These are phyloP conservation scores for Oenanthe oenanthe DNA, from an alignment of 2,113 vertebrate species.

Conservation along the genomic window DNA sequence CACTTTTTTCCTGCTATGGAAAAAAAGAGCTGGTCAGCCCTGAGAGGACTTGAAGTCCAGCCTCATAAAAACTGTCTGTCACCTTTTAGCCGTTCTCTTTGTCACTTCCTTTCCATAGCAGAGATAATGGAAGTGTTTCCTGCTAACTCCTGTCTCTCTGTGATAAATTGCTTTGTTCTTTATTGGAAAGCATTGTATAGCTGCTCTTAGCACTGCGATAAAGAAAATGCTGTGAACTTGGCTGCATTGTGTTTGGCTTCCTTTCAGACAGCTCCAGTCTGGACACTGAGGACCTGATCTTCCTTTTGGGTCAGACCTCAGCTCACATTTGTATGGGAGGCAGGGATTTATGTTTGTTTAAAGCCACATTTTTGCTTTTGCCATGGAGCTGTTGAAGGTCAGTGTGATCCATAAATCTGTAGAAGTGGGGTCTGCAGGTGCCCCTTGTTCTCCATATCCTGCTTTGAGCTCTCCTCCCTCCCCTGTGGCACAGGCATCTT, in stretches of 20 bases:
- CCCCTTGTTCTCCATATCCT: background rate
- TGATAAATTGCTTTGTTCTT: constrained; percentile 30
- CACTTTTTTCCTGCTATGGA: background rate
- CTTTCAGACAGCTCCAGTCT: constrained; percentile 9
- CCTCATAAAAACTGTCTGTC: constrained; percentile 28
- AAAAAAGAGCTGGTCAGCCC: background rate
- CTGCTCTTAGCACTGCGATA: background rate
- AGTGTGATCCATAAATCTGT: background rate
- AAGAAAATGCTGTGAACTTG: constrained; percentile 4
- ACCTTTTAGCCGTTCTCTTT: background rate
- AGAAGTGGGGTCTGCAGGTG: accelerated
- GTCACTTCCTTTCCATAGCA: constrained; percentile 13
- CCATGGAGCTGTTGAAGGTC: background rate
- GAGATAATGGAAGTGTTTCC: constrained; percentile 54
- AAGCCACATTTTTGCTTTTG: background rate
- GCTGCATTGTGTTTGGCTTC: constrained; percentile 58
- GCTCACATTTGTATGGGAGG: background rate
- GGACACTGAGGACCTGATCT: background rate
- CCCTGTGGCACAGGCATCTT: background rate
- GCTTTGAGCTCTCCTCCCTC: background rate
- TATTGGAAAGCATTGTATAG: constrained; percentile 27
- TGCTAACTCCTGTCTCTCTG: constrained; percentile 13
- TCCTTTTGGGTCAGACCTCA: background rate
- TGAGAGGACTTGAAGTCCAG: background rate
- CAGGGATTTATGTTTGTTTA: background rate